Evolutionary conservation across 1,140 invertebrate genomes (phyloP).

Genomic region (Subanguina moxae): DNA sequence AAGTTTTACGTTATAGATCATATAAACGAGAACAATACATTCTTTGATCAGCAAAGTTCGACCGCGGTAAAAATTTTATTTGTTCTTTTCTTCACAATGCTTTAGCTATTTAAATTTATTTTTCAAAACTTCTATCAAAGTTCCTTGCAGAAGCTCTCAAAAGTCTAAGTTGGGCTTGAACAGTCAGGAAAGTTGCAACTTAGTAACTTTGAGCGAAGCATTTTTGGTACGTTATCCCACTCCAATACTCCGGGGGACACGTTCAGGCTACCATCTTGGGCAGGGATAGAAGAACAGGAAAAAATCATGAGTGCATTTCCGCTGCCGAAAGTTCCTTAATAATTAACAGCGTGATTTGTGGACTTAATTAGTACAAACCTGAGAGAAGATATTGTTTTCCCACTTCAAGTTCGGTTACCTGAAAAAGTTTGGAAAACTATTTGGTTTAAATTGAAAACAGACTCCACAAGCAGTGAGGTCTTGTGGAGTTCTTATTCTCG

Average conservation of each 20-base stretch:
- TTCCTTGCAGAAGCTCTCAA: too few species aligned
- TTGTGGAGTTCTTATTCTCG: neutral
- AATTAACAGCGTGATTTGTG: neutral
- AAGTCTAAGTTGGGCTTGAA: neutral
- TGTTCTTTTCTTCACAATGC: too few species aligned
- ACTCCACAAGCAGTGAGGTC: neutral
- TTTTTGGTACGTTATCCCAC: neutral
- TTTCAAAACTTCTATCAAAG: too few species aligned
- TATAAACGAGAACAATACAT: too few species aligned
- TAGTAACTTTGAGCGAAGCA: neutral
- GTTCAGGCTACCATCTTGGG: neutral
- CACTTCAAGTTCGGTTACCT: neutral
- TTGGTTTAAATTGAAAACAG: neutral
- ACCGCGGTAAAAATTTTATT: too few species aligned
- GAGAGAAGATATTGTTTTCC: constrained; percentile 4
- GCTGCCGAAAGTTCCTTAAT: neutral
- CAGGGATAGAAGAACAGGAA: neutral
- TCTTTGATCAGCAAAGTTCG: too few species aligned
- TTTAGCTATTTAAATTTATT: too few species aligned
- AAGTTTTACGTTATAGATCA: too few species aligned
- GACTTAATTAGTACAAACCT: neutral
- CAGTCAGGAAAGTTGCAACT: neutral
- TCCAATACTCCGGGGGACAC: neutral
- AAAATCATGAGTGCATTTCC: neutral
- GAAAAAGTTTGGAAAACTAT: neutral